Percentiles rank a stretch among this genome's conserved stretches.
Conservation (phyloP, 2,888 invertebrate genomes). For the Tricholauxania praeusta region DNA sequence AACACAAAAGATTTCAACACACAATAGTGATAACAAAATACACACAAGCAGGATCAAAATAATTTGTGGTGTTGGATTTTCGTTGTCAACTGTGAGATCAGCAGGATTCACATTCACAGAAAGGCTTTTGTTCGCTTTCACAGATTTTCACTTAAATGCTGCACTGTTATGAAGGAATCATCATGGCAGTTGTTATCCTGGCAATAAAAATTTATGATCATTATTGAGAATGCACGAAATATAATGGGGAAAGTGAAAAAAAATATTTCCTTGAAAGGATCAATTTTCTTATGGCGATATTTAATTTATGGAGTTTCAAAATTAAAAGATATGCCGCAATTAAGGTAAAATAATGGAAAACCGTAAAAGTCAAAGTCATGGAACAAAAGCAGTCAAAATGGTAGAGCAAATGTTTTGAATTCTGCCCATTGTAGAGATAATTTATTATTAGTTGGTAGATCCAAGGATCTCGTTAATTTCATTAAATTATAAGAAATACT, state of each 20-base stretch:
- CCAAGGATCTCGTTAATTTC: slow-evolving; percentile 2
- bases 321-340: neutral
- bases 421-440: neutral
- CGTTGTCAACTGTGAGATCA: slow-evolving; percentile 25
- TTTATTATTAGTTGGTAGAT: slow-evolving; percentile 12
- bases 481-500: neutral
- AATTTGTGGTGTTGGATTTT: slow-evolving; percentile 34
- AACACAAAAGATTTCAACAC: neutral
- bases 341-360: slow-evolving; percentile 6
- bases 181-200: neutral
- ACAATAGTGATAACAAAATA: slow-evolving; percentile 6
- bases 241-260: neutral
- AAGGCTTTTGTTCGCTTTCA: neutral
- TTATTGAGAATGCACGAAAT: neutral
- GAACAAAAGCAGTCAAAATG: neutral
- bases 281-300: neutral
- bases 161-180: neutral
- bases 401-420: slow-evolving; percentile 19
- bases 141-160: slow-evolving; percentile 27
- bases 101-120: neutral
- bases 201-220: slow-evolving; percentile 27
- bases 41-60: slow-evolving; percentile 16
- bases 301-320: slow-evolving; percentile 22
- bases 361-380: neutral
- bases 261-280: slow-evolving; percentile 1